Percentiles rank a stretch among this genome's conserved stretches.
phyloP scores from a whole-genome alignment of 2,113 vertebrate genomes.

The Carlito syrichta region DNA sequence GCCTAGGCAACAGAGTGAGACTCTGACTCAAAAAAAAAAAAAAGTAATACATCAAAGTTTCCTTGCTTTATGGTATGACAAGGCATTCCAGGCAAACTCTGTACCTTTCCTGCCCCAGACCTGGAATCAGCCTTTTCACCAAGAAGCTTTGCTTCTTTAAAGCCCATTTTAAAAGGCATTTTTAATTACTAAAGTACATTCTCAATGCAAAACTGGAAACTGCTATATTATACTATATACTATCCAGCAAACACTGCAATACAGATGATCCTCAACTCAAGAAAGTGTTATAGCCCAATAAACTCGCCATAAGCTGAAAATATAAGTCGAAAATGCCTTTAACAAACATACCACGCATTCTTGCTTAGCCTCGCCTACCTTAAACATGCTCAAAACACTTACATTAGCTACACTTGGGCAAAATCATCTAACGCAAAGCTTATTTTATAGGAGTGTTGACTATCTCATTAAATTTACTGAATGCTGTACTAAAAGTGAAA shows the following conservation, averaged over 20 bases:
- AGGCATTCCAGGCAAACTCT: background rate
- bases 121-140: background rate
- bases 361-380: background rate
- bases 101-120: background rate
- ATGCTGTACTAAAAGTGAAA: background rate
- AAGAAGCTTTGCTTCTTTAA: background rate
- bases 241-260: background rate
- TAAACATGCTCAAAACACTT: background rate
- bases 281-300: background rate
- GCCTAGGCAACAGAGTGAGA: too few species aligned
- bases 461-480: background rate
- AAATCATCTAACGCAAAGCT: background rate
- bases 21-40: too few species aligned
- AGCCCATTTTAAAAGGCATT: background rate
- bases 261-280: background rate
- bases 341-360: background rate
- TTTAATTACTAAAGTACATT: constrained; percentile 9
- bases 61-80: background rate
- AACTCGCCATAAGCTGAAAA: background rate
- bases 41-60: background rate
- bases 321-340: background rate
- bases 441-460: background rate
- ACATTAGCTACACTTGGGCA: background rate
- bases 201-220: constrained; percentile 34
- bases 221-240: background rate